These are phyloP conservation scores for Macropodus opercularis DNA, from an alignment of 2,797 vertebrate genomes.

Conservation along the genomic window DNA sequence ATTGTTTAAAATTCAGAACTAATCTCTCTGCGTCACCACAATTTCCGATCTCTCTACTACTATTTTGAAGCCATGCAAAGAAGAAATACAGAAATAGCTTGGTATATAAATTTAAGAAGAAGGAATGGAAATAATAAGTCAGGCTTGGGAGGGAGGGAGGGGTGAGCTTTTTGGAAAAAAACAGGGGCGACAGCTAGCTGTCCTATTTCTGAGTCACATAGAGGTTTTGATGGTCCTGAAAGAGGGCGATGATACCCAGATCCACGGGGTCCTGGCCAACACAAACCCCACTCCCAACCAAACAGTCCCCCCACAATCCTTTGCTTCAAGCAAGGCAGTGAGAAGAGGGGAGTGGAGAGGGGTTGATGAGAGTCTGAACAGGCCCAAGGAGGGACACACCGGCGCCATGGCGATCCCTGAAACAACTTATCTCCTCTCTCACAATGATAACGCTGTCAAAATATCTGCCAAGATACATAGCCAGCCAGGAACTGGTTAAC, in stretches of 20 bases:
- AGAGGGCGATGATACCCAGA: constrained; percentile 75
- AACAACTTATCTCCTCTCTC: constrained; percentile 83
- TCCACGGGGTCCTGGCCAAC: constrained; percentile 71
- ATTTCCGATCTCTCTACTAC: constrained; percentile 15
- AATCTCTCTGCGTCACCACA: not conserved
- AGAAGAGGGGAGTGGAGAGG: constrained; percentile 38
- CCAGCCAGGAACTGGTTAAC: constrained; percentile 82
- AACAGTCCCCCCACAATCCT: constrained; percentile 57
- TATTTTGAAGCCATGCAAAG: not conserved
- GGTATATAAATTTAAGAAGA: not conserved
- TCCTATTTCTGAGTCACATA: constrained; percentile 18
- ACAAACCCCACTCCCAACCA: constrained; percentile 71
- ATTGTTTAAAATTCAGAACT: constrained; percentile 37
- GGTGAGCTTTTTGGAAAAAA: not conserved
- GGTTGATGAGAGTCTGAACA: constrained; percentile 73
- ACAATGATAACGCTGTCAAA: constrained; percentile 85
- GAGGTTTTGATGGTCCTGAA: constrained; percentile 45
- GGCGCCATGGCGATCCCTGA: constrained; percentile 85
- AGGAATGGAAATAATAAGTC: not conserved
- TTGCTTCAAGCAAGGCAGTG: constrained; percentile 57
- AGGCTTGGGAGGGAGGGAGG: not conserved
- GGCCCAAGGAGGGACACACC: constrained; percentile 77
- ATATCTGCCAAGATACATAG: constrained; percentile 85
- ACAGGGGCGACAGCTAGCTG: not conserved
- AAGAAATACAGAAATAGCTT: not conserved